These are phyloP conservation scores for Sisor rabdophorus DNA, from an alignment of 2,113 vertebrate genomes.

Conservation along the genomic window DNA sequence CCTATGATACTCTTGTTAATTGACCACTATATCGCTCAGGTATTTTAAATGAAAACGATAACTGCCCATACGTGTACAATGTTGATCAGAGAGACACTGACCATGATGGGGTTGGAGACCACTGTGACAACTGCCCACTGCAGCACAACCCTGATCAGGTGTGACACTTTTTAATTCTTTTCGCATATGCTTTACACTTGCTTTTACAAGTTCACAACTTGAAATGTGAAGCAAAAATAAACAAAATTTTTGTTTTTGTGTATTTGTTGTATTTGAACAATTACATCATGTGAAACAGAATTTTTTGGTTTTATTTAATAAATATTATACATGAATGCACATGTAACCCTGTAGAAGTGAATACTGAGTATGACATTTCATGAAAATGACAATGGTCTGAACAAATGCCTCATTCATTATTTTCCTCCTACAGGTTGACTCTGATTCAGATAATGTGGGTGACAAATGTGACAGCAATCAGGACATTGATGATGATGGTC, in stretches of 20 bases:
- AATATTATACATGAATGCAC: slow-evolving; percentile 17
- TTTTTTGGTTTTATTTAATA: neutral
- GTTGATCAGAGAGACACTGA: slow-evolving; percentile 94
- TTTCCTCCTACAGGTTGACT: slow-evolving; percentile 77
- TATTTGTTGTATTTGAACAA: neutral
- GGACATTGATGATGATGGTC: slow-evolving; percentile 97
- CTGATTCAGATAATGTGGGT: slow-evolving; percentile 91
- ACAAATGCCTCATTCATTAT: slow-evolving; percentile 53
- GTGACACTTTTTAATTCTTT: slow-evolving; percentile 23
- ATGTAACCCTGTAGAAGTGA: neutral
- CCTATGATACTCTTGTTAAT: neutral
- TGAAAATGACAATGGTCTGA: slow-evolving; percentile 31
- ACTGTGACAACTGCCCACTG: slow-evolving; percentile 96
- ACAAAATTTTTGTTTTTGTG: neutral
- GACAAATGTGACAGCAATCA: slow-evolving; percentile 96
- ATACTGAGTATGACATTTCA: slow-evolving; percentile 21
- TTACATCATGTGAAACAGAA: neutral
- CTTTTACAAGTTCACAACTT: slow-evolving; percentile 5
- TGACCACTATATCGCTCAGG: slow-evolving; percentile 63
- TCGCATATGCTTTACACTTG: neutral
- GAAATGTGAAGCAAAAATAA: neutral
- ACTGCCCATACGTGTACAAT: slow-evolving; percentile 96
- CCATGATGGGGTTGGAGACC: slow-evolving; percentile 92
- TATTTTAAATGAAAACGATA: slow-evolving; percentile 91
- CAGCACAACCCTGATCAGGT: slow-evolving; percentile 98